phyloP scores from a whole-genome alignment of 2,888 invertebrate genomes.

The Piscicola geometra region DNA sequence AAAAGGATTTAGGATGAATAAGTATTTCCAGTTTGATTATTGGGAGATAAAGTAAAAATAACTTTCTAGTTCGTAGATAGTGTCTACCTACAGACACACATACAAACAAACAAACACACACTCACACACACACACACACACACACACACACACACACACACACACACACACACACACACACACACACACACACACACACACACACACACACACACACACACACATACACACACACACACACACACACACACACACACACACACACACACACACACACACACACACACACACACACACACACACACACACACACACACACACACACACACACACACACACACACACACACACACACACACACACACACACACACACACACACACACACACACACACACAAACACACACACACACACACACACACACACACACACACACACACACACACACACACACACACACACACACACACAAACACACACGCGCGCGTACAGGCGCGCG shows the following conservation, averaged over 20 bases:
- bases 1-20: too few species aligned
- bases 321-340: slow-evolving; percentile 15
- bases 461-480: slow-evolving; percentile 6
- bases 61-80: too few species aligned
- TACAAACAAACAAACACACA: background rate
- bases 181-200: background rate
- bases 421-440: background rate
- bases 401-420: slow-evolving; percentile 21
- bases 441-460: background rate
- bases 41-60: too few species aligned
- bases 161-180: background rate
- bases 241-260: too few species aligned
- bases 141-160: background rate
- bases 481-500: background rate
- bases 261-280: slow-evolving; percentile 25
- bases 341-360: slow-evolving; percentile 25
- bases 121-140: background rate
- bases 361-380: slow-evolving; percentile 16
- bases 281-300: slow-evolving; percentile 12
- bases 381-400: slow-evolving; percentile 14
- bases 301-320: slow-evolving; percentile 24
- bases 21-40: too few species aligned
- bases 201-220: background rate
- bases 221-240: too few species aligned
- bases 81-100: background rate